These are phyloP conservation scores for Microcebus murinus DNA, from an alignment of 2,113 vertebrate species.

Conservation along the genomic window DNA sequence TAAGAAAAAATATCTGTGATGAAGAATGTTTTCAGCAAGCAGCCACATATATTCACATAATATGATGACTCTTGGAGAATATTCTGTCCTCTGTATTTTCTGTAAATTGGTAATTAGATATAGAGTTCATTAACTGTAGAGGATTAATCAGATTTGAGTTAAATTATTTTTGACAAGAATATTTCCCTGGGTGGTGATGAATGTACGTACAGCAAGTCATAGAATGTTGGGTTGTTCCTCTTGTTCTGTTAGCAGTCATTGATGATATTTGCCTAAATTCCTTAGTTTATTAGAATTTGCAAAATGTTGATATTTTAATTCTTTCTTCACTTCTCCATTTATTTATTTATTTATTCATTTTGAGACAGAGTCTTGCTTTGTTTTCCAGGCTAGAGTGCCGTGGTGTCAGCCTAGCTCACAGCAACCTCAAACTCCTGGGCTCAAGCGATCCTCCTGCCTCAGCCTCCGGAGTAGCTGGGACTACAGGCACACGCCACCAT, in stretches of 20 bases:
- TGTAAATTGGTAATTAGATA: not conserved
- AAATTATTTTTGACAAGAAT: not conserved
- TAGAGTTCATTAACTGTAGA: not conserved
- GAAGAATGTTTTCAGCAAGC: not conserved
- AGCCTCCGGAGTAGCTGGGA: no score
- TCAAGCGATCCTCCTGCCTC: no score
- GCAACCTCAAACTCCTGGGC: no score
- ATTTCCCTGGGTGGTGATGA: not conserved
- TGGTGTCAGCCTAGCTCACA: no score
- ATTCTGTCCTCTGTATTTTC: not conserved
- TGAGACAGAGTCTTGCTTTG: no score
- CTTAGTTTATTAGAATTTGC: not conserved
- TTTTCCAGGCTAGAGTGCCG: no score
- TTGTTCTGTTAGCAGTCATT: not conserved
- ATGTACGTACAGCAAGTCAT: not conserved
- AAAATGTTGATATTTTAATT: conserved; percentile 10
- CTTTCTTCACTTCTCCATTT: not conserved
- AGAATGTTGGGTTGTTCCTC: not conserved
- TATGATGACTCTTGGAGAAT: not conserved
- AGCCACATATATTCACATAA: not conserved
- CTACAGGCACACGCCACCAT: no score
- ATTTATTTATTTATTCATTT: not conserved
- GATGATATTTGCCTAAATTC: not conserved
- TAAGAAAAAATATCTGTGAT: not conserved
- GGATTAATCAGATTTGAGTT: not conserved